Evolutionary conservation across 2,797 vertebrate species (phyloP).

Genomic region (Scolopax rusticola): DNA sequence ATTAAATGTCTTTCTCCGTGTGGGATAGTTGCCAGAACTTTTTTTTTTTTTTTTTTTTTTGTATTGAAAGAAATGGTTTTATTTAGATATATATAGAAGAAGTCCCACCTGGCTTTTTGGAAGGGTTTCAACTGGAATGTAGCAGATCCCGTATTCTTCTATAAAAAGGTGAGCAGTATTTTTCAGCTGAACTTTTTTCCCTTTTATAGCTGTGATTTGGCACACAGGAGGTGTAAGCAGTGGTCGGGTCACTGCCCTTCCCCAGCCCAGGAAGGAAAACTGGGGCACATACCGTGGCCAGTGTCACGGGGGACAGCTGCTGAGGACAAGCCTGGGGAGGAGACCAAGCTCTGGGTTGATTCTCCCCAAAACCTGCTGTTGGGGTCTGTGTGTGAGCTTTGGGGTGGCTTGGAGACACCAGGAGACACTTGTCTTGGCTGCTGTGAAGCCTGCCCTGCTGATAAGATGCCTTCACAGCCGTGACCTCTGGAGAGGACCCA

Average conservation of each 20-base stretch:
- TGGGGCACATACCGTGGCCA: rapidly evolving
- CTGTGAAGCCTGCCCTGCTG: neutral
- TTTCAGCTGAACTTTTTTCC: conserved; percentile 39
- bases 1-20: neutral
- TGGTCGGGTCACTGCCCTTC: neutral
- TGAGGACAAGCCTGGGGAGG: neutral
- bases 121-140: conserved; percentile 25
- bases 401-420: neutral
- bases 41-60: no score
- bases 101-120: conserved; percentile 44
- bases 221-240: neutral
- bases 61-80: neutral
- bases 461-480: neutral
- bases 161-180: neutral
- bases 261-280: neutral
- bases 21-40: conserved; percentile 5
- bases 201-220: neutral
- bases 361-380: rapidly evolving
- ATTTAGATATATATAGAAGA: neutral
- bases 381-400: neutral
- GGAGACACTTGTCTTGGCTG: rapidly evolving
- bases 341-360: neutral
- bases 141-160: neutral
- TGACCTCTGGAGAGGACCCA: neutral
- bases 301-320: rapidly evolving